Base-by-base conservation (phyloP, 2,113 vertebrate genomes). In the Poeciliopsis occidentalis region DNA sequence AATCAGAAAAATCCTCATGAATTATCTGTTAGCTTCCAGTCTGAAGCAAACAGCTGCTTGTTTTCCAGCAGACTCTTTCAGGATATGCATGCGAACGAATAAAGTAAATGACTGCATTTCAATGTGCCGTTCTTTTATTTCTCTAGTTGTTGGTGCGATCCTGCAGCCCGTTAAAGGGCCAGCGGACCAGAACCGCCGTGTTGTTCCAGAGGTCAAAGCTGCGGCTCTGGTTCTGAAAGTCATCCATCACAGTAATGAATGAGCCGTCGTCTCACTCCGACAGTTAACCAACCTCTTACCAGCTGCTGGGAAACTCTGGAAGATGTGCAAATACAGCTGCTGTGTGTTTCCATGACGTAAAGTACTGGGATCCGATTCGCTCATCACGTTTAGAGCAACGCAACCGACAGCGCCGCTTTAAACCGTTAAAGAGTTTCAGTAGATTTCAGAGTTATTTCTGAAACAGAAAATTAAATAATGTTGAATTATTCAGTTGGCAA, bases 201-300 rank as follows among this genome's bases (percentile, higher is more conserved):
- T 63, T 24, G 51, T n/a, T 8, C 27, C 67, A 13, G 66, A 19
- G 68, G 30, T 68, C 57, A 34, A 26, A 8, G 66, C 64, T 31
- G 74, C 61, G 75, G 64, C 57, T 87, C 63, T 26, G 65, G 54
- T 85, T 12, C 26, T 69, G 73, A 75, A 67, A 11, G 70, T 74
- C 75, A 68, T 72, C 72, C 11, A 78, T 84, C 76, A 72, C 71
- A 5, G 34, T 76, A 76, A 84, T 73, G 24, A 83, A 77, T 37
- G 76, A 83, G 66, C 24, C 0, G 39, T 54, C 34, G 32, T 27
- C 27, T 6, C 41, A 32, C 68, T 61, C 68, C 41, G 70, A 61
- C 62, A 31, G 61, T 13, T 44, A 34, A 80, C 51, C 0, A 22
- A 32, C 64, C 24, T 60, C 29, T 39, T 26, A 26, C 4, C 61